Conservation (phyloP, 2,113 vertebrate genomes). For the Entomyzon cyanotis region DNA sequence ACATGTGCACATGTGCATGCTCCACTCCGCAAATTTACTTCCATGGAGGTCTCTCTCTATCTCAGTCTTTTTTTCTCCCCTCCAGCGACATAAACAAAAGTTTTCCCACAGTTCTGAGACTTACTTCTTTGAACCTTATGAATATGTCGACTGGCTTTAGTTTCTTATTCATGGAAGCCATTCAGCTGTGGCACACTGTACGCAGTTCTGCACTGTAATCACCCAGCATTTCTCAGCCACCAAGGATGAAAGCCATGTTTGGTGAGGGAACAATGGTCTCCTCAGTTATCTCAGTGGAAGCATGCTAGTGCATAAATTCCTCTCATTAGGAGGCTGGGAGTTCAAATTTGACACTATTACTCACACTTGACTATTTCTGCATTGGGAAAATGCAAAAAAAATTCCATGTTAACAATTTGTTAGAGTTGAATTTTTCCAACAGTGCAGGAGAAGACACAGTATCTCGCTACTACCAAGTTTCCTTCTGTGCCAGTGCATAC, state of each 20-base stretch:
- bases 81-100: constrained; percentile 51
- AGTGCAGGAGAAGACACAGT: neutral
- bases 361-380: neutral
- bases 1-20: accelerated
- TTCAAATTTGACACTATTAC: neutral
- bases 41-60: constrained; percentile 32
- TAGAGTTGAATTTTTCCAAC: neutral
- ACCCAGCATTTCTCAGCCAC: constrained; percentile 19
- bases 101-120: constrained; percentile 64
- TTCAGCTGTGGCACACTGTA: constrained; percentile 60
- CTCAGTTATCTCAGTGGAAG: neutral
- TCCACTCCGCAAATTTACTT: neutral
- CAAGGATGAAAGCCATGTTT: neutral
- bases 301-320: neutral
- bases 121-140: constrained; percentile 62
- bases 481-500: neutral
- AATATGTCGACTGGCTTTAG: constrained; percentile 31
- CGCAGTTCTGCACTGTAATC: constrained; percentile 28
- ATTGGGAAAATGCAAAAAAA: neutral
- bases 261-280: neutral
- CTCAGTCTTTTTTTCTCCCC: neutral
- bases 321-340: neutral
- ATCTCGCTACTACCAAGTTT: neutral
- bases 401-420: neutral
- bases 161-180: constrained; percentile 63